Evolutionary conservation across 2,888 invertebrate species (phyloP).

Genomic region (Pyrrhia umbra): DNA sequence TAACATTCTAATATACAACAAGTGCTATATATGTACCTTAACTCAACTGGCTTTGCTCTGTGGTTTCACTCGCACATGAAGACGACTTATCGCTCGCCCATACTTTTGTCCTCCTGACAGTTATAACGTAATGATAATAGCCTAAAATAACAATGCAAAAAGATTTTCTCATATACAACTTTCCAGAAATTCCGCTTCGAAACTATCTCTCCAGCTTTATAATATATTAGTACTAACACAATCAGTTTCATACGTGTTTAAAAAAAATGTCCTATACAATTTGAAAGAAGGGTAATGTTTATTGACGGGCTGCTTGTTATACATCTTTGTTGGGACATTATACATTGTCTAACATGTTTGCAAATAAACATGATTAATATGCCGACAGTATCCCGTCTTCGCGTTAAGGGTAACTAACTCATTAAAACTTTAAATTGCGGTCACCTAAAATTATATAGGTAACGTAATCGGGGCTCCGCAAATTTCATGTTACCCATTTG

Average conservation of each 20-base stretch:
- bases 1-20: conserved; percentile 3
- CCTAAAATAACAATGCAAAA: no score
- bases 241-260: no score
- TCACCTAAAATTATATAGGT: conserved; percentile 68
- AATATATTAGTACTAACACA: no score
- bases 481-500: conserved; percentile 42
- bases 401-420: conserved; percentile 66
- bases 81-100: no score
- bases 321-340: conserved; percentile 1
- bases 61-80: no score
- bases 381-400: conserved; percentile 60
- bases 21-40: neutral
- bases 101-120: no score
- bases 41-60: no score
- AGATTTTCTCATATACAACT: no score
- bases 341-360: conserved; percentile 43
- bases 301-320: conserved; percentile 19
- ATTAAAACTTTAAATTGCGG: conserved; percentile 74
- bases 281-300: neutral
- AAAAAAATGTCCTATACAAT: no score
- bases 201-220: no score
- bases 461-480: conserved; percentile 31
- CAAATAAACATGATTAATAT: conserved; percentile 64
- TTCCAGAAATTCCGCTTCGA: no score
- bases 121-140: no score